Base-by-base conservation (phyloP, 2,797 vertebrate genomes). In the Cossypha polioptera region DNA sequence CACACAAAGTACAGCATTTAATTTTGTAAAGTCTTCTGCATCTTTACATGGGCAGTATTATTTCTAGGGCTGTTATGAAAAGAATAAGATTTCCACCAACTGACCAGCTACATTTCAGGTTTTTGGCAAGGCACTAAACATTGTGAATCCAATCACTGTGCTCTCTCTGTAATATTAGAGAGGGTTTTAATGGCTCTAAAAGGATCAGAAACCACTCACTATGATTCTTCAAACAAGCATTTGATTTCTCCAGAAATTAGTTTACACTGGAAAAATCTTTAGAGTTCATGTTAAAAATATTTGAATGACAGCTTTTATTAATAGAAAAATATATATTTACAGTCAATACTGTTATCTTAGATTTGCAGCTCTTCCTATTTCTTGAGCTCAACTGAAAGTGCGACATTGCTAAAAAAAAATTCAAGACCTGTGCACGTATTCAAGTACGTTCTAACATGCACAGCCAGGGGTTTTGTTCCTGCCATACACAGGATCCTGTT, bases 81-180 rank as follows among this genome's bases (percentile, higher is more conserved):
- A 79, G 20, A 86, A 1, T 75, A 88, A 33, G 45, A 59, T 80
- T 94, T 91, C 65, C 84, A 91, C 22, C 67, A 68, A 38, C 61
- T 63, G 74, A 86, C 87, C 51, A 74, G 94, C 94, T 92, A 90
- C 77, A 69, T 83, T 86, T 90, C 65, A 79, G 55, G 18, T 94
- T 79, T 78, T 61, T 80, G 77, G 96, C 88, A 97, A 98, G 97
- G 97, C 97, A 97, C 97, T 97, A 92, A 82, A 96, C 72, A 35
- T 84, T 80, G 72, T 90, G 94, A 96, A 91, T 95, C 96, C 95
- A 96, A 91, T 94, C 95, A 90, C 80, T 81, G 76, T 86, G 88
- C 86, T 33, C 91, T 95, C 91, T 97, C 72, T 80, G 75, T 53
- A 81, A 62, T 33, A 75, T 54, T 61, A 80, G 72, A 97, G 97